phyloP scores from a whole-genome alignment of 2,113 vertebrate genomes.

The Callospermophilus lateralis region DNA sequence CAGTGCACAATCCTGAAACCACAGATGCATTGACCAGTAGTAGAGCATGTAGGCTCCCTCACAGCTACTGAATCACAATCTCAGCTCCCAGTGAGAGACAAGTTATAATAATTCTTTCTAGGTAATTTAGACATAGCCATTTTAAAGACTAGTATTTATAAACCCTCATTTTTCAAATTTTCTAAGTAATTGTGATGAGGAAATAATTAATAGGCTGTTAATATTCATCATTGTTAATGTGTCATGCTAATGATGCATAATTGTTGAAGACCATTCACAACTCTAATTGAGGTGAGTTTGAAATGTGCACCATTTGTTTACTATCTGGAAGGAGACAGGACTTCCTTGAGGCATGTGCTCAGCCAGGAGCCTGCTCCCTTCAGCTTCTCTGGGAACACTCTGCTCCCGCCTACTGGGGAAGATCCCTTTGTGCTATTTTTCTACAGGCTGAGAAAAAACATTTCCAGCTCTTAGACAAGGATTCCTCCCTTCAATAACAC shows the following conservation, averaged over 20 bases:
- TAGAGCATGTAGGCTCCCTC: not conserved
- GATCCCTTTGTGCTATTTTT: not conserved
- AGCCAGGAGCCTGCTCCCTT: not conserved
- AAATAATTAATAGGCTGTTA: not conserved
- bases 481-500: not conserved
- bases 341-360: not conserved
- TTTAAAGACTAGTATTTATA: not conserved
- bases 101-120: not conserved
- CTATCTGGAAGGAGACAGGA: not conserved
- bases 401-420: not conserved
- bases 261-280: not conserved
- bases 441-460: not conserved
- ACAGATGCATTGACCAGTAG: too few relatives aligned
- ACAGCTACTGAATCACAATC: not conserved
- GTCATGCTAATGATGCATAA: not conserved
- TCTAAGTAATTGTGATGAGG: not conserved
- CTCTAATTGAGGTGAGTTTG: not conserved
- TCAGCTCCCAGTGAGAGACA: not conserved
- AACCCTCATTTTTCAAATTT: not conserved
- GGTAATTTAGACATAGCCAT: not conserved
- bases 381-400: not conserved
- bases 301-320: not conserved
- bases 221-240: not conserved
- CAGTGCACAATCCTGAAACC: not conserved
- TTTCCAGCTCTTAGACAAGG: not conserved